Evolutionary conservation across 2,888 invertebrate genomes (phyloP), one percentile per base, ranked within the genome.

Genomic region (Tetrapedia diversipes): DNA sequence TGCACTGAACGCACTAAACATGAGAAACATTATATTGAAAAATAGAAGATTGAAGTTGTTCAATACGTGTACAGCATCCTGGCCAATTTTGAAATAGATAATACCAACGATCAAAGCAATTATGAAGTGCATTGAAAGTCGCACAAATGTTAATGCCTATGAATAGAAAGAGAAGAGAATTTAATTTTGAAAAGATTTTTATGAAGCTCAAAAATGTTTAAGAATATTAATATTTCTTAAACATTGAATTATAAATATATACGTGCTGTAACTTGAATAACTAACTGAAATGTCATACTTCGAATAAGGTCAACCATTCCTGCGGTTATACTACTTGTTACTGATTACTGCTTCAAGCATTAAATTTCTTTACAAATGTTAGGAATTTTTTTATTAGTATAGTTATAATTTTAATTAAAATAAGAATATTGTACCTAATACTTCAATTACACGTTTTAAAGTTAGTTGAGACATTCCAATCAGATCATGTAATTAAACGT

Each of bases 1-100:
- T 16, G 97, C 95, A 92, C 97, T 98, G 91, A 98, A 97, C 0
- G 98, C 96, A 7, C 97, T 98, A 91, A 97, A 97, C 96, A 98
- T 98, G 64, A 98, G 94, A 92, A 98, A 99, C 95, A 99, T 96
- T 63, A 98, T 94, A 77, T 96, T 96, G 92, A 98, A 98, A 93
- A 97, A 98, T 37, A 98, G 93, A 89, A 96, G 96, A 89, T 97
- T 97, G 88, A 96, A 96, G 91, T 97, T 99, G 90, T 97, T 96
- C 80, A 96, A 93, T 22, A 96, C 95, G 90, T 97, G 95, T 65
- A 94, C 94, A 0, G 97, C 98, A 86, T 98, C 96, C 79, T 95
- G 94, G n/a, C 98, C 98, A 85, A 97, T 96, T 86, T 96, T 95
- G 90, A 94, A 96, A 92, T 97, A 98, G 29, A 98, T 93, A 16